These are phyloP conservation scores for Tachystola acroxantha DNA, from an alignment of 2,888 invertebrate genomes.

Conservation along the genomic window DNA sequence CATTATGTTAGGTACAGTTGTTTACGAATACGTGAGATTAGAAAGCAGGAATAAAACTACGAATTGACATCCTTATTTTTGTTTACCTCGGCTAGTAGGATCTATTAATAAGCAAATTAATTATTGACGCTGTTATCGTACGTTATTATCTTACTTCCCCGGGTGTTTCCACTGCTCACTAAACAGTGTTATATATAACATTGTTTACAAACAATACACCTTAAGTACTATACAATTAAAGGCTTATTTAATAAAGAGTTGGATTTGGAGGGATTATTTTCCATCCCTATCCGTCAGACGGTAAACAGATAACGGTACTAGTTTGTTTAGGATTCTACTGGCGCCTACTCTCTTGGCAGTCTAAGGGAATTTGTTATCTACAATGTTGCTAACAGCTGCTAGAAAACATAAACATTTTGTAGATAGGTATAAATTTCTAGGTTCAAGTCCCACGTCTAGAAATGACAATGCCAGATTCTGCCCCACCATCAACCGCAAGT, in stretches of 20 bases:
- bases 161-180: slow-evolving; percentile 39
- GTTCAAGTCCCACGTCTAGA: too few relatives aligned
- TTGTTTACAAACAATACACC: slow-evolving; percentile 28
- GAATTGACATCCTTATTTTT: neutral
- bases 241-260: slow-evolving; percentile 23
- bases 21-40: too few relatives aligned
- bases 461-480: too few relatives aligned
- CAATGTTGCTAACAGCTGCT: too few relatives aligned
- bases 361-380: too few relatives aligned
- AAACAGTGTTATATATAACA: slow-evolving; percentile 33
- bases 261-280: slow-evolving; percentile 17
- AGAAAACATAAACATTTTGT: too few relatives aligned
- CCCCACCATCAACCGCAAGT: too few relatives aligned
- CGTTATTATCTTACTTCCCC: slow-evolving; percentile 5
- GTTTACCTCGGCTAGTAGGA: neutral
- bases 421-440: too few relatives aligned
- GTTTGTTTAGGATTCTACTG: slow-evolving; percentile 28
- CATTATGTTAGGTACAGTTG: too few relatives aligned
- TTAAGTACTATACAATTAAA: slow-evolving; percentile 18
- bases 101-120: slow-evolving; percentile 11
- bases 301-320: slow-evolving; percentile 25
- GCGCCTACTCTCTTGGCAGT: slow-evolving; percentile 34
- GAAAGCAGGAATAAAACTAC: neutral
- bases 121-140: slow-evolving; percentile 5
- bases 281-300: neutral